Evolutionary conservation across 1,140 invertebrate species (phyloP).

Genomic region (Hypsibius dujardini): DNA sequence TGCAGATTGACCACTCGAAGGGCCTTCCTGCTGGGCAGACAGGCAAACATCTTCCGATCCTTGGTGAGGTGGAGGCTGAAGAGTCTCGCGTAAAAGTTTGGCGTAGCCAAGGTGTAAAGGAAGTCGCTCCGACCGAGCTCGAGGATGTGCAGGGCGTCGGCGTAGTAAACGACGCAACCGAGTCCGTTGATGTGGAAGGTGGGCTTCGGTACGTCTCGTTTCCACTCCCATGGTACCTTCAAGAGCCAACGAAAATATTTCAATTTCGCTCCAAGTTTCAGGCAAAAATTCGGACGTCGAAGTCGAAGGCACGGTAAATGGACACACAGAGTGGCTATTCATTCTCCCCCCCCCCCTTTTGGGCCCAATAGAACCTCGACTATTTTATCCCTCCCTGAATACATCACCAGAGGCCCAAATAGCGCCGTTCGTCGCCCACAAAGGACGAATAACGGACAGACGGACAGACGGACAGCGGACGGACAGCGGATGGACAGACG

Average conservation of each 20-base stretch:
- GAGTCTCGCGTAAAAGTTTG: slow-evolving; percentile 21
- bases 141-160: slow-evolving; percentile 71
- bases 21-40: slow-evolving; percentile 53
- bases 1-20: slow-evolving; percentile 78
- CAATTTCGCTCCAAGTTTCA: too few species aligned
- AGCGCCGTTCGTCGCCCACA: too few species aligned
- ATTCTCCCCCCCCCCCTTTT: too few species aligned
- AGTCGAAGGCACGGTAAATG: too few species aligned
- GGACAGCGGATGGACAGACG: too few species aligned
- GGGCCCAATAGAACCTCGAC: too few species aligned
- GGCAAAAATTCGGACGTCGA: too few species aligned
- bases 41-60: slow-evolving; percentile 38
- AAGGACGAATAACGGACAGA: too few species aligned
- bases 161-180: slow-evolving; percentile 39
- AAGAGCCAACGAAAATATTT: background rate
- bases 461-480: too few species aligned
- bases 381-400: too few species aligned
- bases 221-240: slow-evolving; percentile 8
- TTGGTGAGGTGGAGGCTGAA: slow-evolving; percentile 73
- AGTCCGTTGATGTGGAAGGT: slow-evolving; percentile 20
- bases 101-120: slow-evolving; percentile 52
- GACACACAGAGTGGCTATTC: too few species aligned
- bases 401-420: too few species aligned
- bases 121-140: slow-evolving; percentile 81
- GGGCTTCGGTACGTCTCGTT: slow-evolving; percentile 11